Conservation (phyloP, 2,113 vertebrate genomes). For the Brachyhypopomus occidentalis region DNA sequence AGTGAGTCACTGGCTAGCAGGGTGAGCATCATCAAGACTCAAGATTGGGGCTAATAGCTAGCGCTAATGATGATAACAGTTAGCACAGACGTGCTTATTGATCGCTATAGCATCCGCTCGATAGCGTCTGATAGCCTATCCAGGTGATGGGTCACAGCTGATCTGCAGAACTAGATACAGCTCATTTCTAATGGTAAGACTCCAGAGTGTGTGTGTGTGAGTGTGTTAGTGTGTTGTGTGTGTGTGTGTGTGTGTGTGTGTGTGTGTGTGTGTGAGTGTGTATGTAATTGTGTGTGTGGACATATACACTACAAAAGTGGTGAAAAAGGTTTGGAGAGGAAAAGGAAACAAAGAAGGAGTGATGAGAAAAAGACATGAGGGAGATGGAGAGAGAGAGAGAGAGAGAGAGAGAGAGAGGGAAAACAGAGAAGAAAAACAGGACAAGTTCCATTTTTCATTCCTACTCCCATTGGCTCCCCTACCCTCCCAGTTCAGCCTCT, state of each 20-base stretch:
- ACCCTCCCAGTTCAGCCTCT: neutral
- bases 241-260: neutral
- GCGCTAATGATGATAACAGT: slow-evolving; percentile 37
- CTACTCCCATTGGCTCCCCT: slow-evolving; percentile 1
- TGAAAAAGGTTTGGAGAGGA: neutral
- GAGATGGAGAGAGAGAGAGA: neutral
- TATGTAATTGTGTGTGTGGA: slow-evolving; percentile 14
- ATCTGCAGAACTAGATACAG: too few species aligned
- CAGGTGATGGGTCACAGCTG: too few species aligned
- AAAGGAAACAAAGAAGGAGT: slow-evolving; percentile 7
- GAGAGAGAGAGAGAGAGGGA: neutral
- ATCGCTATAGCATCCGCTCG: slow-evolving; percentile 10
- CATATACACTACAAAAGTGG: neutral
- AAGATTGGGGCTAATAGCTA: slow-evolving; percentile 38
- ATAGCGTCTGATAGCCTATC: neutral
- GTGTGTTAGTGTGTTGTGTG: neutral
- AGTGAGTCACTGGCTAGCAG: too few species aligned
- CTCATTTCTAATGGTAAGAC: neutral
- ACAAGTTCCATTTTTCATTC: slow-evolving; percentile 36
- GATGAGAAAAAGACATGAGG: neutral
- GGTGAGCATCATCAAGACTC: neutral
- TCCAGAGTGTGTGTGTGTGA: neutral
- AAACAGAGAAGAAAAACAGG: slow-evolving; percentile 5
- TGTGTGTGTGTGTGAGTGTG: neutral
- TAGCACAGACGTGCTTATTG: neutral